A percentile compares a stretch with the other conserved stretches of the same genome.
Conservation (phyloP, 2,888 invertebrate species). For the Autographa gamma region DNA sequence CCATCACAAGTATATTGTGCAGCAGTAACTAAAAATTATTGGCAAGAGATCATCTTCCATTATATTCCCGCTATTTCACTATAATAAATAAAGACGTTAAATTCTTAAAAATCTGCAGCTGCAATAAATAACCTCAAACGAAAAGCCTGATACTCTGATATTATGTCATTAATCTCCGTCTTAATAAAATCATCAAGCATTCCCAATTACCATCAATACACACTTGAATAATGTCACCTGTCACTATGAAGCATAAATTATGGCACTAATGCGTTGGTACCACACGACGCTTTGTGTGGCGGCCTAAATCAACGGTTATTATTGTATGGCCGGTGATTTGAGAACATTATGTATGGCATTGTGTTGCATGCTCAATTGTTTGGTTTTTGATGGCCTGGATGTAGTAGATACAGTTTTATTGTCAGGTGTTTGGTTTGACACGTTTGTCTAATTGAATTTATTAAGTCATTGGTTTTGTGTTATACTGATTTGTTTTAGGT, state of each 20-base stretch:
- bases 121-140: not conserved
- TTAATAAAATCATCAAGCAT: constrained; percentile 4
- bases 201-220: constrained; percentile 29
- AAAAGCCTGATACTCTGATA: not conserved
- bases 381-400: constrained; percentile 11
- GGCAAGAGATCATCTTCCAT: not conserved
- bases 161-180: not conserved
- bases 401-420: constrained; percentile 1
- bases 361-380: constrained; percentile 17
- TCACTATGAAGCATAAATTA: constrained; percentile 44
- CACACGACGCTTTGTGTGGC: constrained; percentile 33
- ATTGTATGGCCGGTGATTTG: constrained; percentile 33
- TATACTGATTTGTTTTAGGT: not conserved
- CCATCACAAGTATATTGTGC: not conserved
- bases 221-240: constrained; percentile 48
- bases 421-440: not conserved
- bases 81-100: no score
- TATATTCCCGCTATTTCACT: no score
- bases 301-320: constrained; percentile 39
- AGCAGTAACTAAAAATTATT: not conserved
- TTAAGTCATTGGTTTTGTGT: not conserved
- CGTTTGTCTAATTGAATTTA: not conserved
- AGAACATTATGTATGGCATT: constrained; percentile 39
- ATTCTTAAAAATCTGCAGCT: no score
- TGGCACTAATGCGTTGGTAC: constrained; percentile 37